Evolutionary conservation across 2,797 vertebrate species (phyloP), one percentile per base, ranked within the genome.

Genomic region (Tachyglossus aculeatus): DNA sequence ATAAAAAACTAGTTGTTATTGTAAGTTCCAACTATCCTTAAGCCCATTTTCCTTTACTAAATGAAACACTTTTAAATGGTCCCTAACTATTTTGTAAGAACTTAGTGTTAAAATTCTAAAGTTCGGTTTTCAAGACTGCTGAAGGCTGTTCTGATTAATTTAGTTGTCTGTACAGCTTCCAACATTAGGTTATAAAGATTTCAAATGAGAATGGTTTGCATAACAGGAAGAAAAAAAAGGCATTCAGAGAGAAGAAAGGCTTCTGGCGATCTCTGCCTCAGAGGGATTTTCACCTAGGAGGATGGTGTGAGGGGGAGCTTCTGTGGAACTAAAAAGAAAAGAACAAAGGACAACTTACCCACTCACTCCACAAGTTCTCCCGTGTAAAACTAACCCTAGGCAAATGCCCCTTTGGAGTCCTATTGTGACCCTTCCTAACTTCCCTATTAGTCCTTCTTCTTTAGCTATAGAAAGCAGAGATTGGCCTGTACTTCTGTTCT

Each of bases 201-300:
- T 69, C 25, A 67, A 51, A 34, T 65, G 31, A 60, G 33, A 64
- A 19, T 53, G 18, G 13, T 44, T 40, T 80, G 9, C 39, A 33
- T 57, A 27, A 36, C 15, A 40, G n/a, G 18, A 22, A 61, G 16
- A 25, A 34, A 37, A 55, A 55, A 52, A 58, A 61, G n/a, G 32
- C 7, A 4, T 13, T 31, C 48, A 48, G 9, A 19, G 25, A 18
- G 31, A 29, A 31, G 31, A 48, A 48, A 48, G 44, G 22, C 24
- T 9, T 16, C 24, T 13, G 10, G 16, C 25, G 15, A 48, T 13
- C 6, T 48, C 31, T 29, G 18, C 25, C 45, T 27, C 8, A 8
- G 25, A 31, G 13, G 25, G 31, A 48, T 31, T 48, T 15, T 48
- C 24, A 31, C 45, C 43, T 45, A 5, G 16, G 21, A 21, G 22